Evolutionary conservation across 2,113 vertebrate genomes (phyloP), one percentile per base, ranked within the genome.

Genomic region (Copsychus sechellarum): DNA sequence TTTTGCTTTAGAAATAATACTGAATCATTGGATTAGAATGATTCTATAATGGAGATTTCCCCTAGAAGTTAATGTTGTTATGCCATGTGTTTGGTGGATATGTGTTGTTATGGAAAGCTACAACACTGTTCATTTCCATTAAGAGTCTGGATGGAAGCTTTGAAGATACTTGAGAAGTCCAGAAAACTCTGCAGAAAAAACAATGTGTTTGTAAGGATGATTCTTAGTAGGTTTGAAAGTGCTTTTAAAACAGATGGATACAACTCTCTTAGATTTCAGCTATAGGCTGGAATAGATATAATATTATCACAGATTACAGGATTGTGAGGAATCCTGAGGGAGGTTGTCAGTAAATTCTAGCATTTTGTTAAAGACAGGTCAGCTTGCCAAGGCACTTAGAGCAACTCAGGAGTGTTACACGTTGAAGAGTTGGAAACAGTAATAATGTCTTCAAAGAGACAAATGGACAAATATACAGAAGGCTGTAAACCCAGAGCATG

Each of bases 371-470:
- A 57, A 91, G 34, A 34, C 2, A 14, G 28, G 48, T 81, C 85
- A 86, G 53, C 64, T 90, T 89, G 67, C 60, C 78, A 57, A 88
- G 50, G 58, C 93, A 81, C 73, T 94, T 57, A 24, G 24, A 69
- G 43, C 47, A 86, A 31, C 81, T 93, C 33, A 42, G 67, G 45
- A 69, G 71, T 33, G 14, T 91, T 86, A 22, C 8, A 61, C 34
- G 24, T 87, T 67, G 33, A 78, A 58, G 66, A 87, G 62, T 5
- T 76, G 72, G 57, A 88, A 92, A 66, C 1, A 0, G 43, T 93
- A 87, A 88, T 73, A 81, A 91, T 82, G 76, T 79, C 88, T 81
- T 91, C 94, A 86, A 89, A 92, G 90, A 97, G 93, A 92, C 66
- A 85, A 90, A 95, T 95, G 74, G 66, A 78, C 57, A 96, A 94